phyloP scores from a whole-genome alignment of 2,113 vertebrate genomes.

The Conger conger region DNA sequence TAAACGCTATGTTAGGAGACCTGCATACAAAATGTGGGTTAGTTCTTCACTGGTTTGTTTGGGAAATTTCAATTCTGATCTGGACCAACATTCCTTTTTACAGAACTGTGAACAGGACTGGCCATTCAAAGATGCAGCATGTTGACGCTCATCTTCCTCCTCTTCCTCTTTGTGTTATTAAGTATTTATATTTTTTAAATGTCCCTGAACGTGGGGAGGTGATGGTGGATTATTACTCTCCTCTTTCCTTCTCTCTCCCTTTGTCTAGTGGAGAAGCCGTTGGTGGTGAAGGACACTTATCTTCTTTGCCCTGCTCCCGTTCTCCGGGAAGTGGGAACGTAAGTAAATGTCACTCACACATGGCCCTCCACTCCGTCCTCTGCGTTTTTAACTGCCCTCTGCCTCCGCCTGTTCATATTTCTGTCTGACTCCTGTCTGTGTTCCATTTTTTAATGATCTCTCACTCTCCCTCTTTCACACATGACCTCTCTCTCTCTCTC shows the following conservation, averaged over 20 bases:
- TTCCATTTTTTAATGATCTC: not conserved
- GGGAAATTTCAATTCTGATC: not conserved
- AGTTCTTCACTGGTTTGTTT: not conserved
- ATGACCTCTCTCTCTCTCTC: not conserved
- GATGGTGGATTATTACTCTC: not conserved
- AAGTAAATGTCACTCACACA: slow-evolving; percentile 55
- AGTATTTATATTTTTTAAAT: no score
- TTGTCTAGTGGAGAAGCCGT: slow-evolving; percentile 91
- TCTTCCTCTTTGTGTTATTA: no score
- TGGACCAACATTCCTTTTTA: not conserved
- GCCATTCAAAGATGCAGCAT: not conserved
- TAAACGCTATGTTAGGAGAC: no score
- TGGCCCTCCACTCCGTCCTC: not conserved
- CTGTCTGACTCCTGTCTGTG: not conserved
- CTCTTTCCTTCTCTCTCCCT: slow-evolving; percentile 37
- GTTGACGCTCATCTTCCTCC: not conserved
- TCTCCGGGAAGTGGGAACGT: slow-evolving; percentile 92
- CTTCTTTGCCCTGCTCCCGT: slow-evolving; percentile 92
- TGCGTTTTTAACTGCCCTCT: not conserved
- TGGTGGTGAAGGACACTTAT: slow-evolving; percentile 91
- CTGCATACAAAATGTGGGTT: no score
- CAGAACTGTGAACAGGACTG: not conserved
- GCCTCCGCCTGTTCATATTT: not conserved
- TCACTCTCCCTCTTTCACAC: no score
- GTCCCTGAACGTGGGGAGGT: no score